Percentiles rank a stretch among this genome's conserved stretches.
Evolutionary conservation across 2,888 invertebrate genomes (phyloP).

Genomic region (Cheilosia scutellata): DNA sequence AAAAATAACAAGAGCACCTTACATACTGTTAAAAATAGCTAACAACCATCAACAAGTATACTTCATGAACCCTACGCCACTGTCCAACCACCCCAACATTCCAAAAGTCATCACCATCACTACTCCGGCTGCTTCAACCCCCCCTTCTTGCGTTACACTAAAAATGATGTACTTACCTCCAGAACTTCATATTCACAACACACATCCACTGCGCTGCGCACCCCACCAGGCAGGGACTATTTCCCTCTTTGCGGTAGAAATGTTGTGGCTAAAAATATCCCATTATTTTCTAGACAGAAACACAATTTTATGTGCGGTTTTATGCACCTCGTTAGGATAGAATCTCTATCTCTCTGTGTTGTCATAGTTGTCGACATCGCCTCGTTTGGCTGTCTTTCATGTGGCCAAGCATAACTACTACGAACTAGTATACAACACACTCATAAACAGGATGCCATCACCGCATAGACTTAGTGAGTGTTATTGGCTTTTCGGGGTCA

Average conservation of each 20-base stretch:
- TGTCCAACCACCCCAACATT: not conserved
- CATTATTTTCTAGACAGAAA: conserved; percentile 75
- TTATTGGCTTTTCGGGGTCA: conserved; percentile 72
- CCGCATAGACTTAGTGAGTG: conserved; percentile 69
- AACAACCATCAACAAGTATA: not conserved
- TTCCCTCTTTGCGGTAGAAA: conserved; percentile 63
- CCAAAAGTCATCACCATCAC: not conserved
- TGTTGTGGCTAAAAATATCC: conserved; percentile 74
- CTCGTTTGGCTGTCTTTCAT: conserved; percentile 62
- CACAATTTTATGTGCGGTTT: conserved; percentile 75
- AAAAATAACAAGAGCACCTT: not conserved
- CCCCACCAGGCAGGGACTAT: conserved; percentile 34
- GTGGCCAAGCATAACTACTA: conserved; percentile 11
- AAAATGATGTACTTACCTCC: conserved; percentile 58
- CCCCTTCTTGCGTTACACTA: conserved; percentile 12
- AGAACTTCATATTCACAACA: conserved; percentile 4
- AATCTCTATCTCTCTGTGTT: conserved; percentile 38
- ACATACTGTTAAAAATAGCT: conserved; percentile 1
- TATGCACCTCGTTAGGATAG: conserved; percentile 73
- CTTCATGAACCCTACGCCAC: conserved; percentile 18
- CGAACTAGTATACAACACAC: not conserved
- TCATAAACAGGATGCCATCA: conserved; percentile 38
- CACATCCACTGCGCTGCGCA: not conserved
- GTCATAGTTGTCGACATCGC: conserved; percentile 61
- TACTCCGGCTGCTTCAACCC: not conserved